These are phyloP conservation scores for Chlamydotis undulata DNA, from an alignment of 2,113 vertebrate species.

Conservation along the genomic window DNA sequence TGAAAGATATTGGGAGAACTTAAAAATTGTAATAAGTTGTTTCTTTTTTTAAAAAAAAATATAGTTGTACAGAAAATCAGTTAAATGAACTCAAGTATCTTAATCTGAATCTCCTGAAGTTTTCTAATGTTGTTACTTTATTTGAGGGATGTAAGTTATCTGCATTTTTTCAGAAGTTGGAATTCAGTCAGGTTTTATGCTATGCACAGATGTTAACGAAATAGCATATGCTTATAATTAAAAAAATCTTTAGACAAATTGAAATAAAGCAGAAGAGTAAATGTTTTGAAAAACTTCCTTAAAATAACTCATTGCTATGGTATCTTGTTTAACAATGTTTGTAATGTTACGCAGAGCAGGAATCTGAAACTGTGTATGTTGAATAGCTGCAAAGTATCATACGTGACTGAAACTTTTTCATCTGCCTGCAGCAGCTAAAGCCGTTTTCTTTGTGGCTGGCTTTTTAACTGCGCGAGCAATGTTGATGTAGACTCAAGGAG, in stretches of 20 bases:
- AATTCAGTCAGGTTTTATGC: slow-evolving; percentile 56
- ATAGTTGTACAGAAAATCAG: not conserved
- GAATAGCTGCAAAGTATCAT: slow-evolving; percentile 45
- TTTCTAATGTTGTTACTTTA: slow-evolving; percentile 40
- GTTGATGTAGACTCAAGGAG: slow-evolving; percentile 5
- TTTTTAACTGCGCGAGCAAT: not conserved
- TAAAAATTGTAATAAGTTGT: not conserved
- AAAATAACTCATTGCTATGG: slow-evolving; percentile 76
- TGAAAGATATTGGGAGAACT: not conserved
- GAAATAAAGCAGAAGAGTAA: slow-evolving; percentile 84
- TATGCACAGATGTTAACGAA: slow-evolving; percentile 69
- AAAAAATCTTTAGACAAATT: slow-evolving; percentile 81
- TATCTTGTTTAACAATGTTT: slow-evolving; percentile 76
- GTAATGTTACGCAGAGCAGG: slow-evolving; percentile 75
- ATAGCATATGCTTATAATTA: slow-evolving; percentile 80
- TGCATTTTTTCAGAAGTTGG: slow-evolving; percentile 62
- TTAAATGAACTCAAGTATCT: slow-evolving; percentile 20
- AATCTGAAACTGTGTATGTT: slow-evolving; percentile 49
- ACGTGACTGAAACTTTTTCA: slow-evolving; percentile 54
- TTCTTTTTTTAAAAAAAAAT: not conserved
- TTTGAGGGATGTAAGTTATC: slow-evolving; percentile 45
- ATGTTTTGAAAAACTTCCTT: slow-evolving; percentile 84
- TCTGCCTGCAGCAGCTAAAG: slow-evolving; percentile 51
- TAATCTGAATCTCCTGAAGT: slow-evolving; percentile 25
- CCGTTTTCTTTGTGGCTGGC: not conserved